These are phyloP conservation scores for Drosophila nikananu DNA, from an alignment of 1,140 invertebrate genomes.

Conservation along the genomic window DNA sequence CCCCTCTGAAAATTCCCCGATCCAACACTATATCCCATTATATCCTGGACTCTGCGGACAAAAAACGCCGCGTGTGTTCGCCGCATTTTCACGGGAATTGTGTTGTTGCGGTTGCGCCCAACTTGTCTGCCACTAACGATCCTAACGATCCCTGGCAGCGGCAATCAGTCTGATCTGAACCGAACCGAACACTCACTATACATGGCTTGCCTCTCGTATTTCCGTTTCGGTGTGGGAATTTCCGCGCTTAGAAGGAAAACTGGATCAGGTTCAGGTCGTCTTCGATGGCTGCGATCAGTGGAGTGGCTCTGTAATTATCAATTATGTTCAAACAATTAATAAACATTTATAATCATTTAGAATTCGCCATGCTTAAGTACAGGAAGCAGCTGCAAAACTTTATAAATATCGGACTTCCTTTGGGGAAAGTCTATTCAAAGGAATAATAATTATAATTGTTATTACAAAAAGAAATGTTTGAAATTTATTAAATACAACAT, in stretches of 20 bases:
- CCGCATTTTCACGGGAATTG: constrained; percentile 70
- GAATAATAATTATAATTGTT: neutral
- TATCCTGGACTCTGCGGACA: constrained; percentile 6
- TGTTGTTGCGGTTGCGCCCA: constrained; percentile 84
- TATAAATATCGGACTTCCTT: constrained; percentile 2
- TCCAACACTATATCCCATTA: constrained; percentile 16
- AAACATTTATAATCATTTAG: constrained; percentile 68
- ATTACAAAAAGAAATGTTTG: no score
- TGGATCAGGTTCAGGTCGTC: constrained; percentile 71
- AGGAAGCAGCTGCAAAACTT: constrained; percentile 68
- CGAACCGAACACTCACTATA: constrained; percentile 21
- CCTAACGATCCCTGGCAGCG: constrained; percentile 83
- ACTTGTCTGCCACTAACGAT: constrained; percentile 85
- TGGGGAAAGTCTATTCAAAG: neutral
- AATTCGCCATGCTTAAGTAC: constrained; percentile 38
- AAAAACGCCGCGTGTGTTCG: constrained; percentile 76
- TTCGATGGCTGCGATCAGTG: constrained; percentile 7
- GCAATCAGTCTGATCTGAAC: constrained; percentile 78
- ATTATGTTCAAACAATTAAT: constrained; percentile 76
- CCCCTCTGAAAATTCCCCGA: constrained; percentile 38
- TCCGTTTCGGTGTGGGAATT: constrained; percentile 75
- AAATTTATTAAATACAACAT: neutral
- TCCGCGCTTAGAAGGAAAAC: constrained; percentile 60
- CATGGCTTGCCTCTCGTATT: constrained; percentile 65
- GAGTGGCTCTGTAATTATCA: constrained; percentile 67